These are phyloP conservation scores for Heliconius hewitsoni DNA, from an alignment of 1,140 invertebrate genomes.

Conservation along the genomic window DNA sequence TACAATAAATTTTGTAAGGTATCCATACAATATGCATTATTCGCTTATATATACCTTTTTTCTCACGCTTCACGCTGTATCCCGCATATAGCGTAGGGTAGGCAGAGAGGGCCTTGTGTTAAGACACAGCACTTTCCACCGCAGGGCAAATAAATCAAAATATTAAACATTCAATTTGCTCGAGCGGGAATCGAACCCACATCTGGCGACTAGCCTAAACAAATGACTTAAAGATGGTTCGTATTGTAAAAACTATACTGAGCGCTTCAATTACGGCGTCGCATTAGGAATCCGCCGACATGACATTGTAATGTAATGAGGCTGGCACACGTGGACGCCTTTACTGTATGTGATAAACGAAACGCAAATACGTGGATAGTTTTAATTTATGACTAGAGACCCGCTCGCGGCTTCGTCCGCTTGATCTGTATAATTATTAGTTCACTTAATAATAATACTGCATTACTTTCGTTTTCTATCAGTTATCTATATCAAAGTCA, in stretches of 20 bases:
- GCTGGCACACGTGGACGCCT: constrained; percentile 31
- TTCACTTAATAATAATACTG: no score
- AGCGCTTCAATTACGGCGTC: constrained; percentile 24
- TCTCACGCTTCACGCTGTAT: no score
- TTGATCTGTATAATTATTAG: no score
- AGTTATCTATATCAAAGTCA: no score
- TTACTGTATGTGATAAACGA: not conserved
- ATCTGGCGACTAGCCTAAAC: not conserved
- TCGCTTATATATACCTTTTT: not conserved
- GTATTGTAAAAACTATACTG: constrained; percentile 41
- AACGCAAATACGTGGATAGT: not conserved
- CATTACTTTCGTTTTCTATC: no score
- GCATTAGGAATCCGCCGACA: constrained; percentile 53
- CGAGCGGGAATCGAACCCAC: no score
- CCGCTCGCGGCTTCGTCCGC: no score
- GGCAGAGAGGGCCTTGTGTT: no score
- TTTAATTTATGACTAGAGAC: not conserved
- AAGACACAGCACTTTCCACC: no score
- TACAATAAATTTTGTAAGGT: constrained; percentile 13
- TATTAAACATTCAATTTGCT: no score
- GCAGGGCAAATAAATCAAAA: no score
- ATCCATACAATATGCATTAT: not conserved
- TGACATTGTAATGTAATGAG: constrained; percentile 51
- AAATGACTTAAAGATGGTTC: constrained; percentile 1
- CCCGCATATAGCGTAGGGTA: no score